Conservation (phyloP, 2,113 vertebrate genomes). For the Passer montanus region DNA sequence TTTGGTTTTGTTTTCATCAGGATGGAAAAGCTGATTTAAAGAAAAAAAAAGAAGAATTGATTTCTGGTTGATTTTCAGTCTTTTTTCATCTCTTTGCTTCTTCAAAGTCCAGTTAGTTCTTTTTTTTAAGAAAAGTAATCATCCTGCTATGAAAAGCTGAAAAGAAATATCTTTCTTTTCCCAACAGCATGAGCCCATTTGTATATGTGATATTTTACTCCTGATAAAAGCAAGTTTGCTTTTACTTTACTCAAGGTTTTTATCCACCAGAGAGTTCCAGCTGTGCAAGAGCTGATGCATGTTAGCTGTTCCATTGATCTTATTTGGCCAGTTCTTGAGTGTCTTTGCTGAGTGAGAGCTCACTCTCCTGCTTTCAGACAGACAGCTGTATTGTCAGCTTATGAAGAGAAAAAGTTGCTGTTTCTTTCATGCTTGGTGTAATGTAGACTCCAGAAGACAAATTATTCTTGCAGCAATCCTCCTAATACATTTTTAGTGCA, state of each 20-base stretch:
- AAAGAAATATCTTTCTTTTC: not conserved
- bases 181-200: not conserved
- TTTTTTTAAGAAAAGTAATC: not conserved
- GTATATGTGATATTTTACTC: not conserved
- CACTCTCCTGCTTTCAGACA: not conserved
- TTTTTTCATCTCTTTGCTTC: not conserved
- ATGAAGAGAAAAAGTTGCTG: not conserved
- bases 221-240: not conserved
- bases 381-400: not conserved
- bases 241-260: not conserved
- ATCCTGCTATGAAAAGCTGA: not conserved
- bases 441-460: not conserved
- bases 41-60: not conserved
- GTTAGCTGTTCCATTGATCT: not conserved
- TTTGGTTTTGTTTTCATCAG: slow-evolving; percentile 25
- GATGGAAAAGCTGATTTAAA: slow-evolving; percentile 21
- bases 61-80: not conserved
- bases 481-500: not conserved
- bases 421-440: not conserved
- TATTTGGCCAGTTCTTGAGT: not conserved
- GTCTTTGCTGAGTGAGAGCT: not conserved
- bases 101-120: not conserved
- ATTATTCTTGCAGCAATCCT: not conserved
- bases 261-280: not conserved
- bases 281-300: not conserved